phyloP scores from a whole-genome alignment of 2,888 invertebrate genomes.

The Cristatella mucedo region DNA sequence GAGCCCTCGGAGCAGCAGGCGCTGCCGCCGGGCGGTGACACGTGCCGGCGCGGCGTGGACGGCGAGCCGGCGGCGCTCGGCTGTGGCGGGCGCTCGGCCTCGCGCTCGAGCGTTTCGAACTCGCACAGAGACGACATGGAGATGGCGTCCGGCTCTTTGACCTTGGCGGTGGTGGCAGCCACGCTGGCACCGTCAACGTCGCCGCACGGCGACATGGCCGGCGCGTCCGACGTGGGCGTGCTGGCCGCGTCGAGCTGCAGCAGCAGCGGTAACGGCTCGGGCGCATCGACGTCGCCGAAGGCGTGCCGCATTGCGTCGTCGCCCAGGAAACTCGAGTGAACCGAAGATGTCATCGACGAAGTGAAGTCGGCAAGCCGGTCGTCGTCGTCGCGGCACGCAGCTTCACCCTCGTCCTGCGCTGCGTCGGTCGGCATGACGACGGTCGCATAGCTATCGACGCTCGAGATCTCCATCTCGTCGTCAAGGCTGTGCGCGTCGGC shows the following conservation, averaged over 20 bases:
- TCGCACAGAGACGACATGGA: constrained; percentile 5
- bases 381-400: not conserved
- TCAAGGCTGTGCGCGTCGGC: constrained; percentile 3
- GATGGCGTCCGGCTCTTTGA: not conserved
- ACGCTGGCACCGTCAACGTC: too few relatives aligned
- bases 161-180: too few relatives aligned
- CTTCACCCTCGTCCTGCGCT: not conserved
- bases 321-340: constrained; percentile 1
- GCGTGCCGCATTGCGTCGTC: too few relatives aligned
- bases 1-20: too few relatives aligned
- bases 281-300: too few relatives aligned
- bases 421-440: constrained; percentile 3
- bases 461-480: constrained; percentile 7
- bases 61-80: too few relatives aligned
- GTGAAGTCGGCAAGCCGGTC: constrained; percentile 4
- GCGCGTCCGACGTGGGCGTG: constrained; percentile 3
- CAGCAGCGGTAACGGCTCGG: too few relatives aligned
- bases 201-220: too few relatives aligned
- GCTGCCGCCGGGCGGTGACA: too few relatives aligned
- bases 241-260: not conserved
- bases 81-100: constrained; percentile 3
- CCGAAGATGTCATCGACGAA: constrained; percentile 8
- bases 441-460: constrained; percentile 7
- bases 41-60: too few relatives aligned
- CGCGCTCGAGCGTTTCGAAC: constrained; percentile 5